Base-by-base conservation (phyloP, 1,140 invertebrate species). In the Ylistrum balloti region DNA sequence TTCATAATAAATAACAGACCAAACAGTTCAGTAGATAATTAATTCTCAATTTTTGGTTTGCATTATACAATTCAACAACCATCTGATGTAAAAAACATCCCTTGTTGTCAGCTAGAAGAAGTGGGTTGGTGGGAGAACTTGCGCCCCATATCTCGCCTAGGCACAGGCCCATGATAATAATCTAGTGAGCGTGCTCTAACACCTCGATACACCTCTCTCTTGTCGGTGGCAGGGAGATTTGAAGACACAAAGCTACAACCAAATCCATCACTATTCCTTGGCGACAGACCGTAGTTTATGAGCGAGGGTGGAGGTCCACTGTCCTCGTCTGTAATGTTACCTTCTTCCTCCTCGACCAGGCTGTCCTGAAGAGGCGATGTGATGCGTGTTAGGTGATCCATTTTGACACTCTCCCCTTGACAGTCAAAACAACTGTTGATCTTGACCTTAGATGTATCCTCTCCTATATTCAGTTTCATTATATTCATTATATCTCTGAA, bases 401-500 rank as follows among this genome's bases (percentile, higher is more conserved):
- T 17, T 22, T 48, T 48, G 11, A 48, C 45, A 28, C 56, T n/a
- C 56, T 74, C 56, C 17, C 56, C 56, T 28, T 74, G 22, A 74
- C 56, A 7, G 56, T 74, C 56, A 28, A 74, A 74, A 74, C 56
- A 74, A 74, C 56, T 74, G 56, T 74, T 74, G 56, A 74, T 74
- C n/a, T 74, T 28, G 22, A 74, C 56, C 11, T 74, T 74, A 5
- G 56, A 74, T 7, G 56, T 74, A 11, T 74, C 56, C 56, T 74
- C 56, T 74, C 56, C 56, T 74, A 74, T n/a, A n/a, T 74, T 74
- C 22, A 74, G 22, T 74, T 28, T 74, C 56, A 74, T 74, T 0
- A 74, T 74, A 74, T n/a, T 74, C 56, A 74, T 74, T 74, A 74
- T 74, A 74, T 74, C 56, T 74, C 56, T 74, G 56, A n/a, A 74